phyloP scores from a whole-genome alignment of 35 echinoderm and acorn worm species.

The Stichopus chloronotus region DNA sequence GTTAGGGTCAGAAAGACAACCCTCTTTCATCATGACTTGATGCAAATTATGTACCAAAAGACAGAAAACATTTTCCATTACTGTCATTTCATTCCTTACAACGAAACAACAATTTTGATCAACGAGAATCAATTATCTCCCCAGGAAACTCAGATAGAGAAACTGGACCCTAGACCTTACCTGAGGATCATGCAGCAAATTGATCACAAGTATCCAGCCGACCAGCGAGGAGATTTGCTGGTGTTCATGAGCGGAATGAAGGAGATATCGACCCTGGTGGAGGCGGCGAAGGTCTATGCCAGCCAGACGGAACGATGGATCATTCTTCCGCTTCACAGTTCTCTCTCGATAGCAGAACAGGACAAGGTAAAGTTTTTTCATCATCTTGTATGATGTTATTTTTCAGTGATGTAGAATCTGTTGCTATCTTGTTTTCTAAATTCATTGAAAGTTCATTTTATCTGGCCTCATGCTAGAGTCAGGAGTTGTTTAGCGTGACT shows the following conservation, averaged over 20 bases:
- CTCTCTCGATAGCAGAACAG: slow-evolving; percentile 91
- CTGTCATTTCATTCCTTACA: too few relatives aligned
- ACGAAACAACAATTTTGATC: neutral
- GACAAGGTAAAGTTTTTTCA: slow-evolving; percentile 69
- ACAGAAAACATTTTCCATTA: too few relatives aligned
- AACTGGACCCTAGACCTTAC: slow-evolving; percentile 92
- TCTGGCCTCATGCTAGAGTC: too few relatives aligned
- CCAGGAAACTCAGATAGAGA: slow-evolving; percentile 81
- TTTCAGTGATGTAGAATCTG: too few relatives aligned
- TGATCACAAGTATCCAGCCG: slow-evolving; percentile 91
- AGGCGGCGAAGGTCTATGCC: slow-evolving; percentile 89
- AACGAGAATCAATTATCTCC: neutral
- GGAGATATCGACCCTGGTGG: slow-evolving; percentile 86
- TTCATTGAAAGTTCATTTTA: too few relatives aligned
- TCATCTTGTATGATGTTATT: neutral
- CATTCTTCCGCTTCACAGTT: slow-evolving; percentile 86
- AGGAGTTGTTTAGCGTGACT: too few relatives aligned
- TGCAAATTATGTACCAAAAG: too few relatives aligned
- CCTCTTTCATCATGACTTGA: too few relatives aligned
- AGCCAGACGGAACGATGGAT: slow-evolving; percentile 89
- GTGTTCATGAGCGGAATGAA: slow-evolving; percentile 96
- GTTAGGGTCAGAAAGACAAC: too few relatives aligned
- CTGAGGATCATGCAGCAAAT: slow-evolving; percentile 96
- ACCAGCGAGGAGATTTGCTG: slow-evolving; percentile 91
- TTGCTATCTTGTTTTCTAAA: too few relatives aligned